Evolutionary conservation across 2,888 invertebrate species (phyloP).

Genomic region (Aphidius colemani): DNA sequence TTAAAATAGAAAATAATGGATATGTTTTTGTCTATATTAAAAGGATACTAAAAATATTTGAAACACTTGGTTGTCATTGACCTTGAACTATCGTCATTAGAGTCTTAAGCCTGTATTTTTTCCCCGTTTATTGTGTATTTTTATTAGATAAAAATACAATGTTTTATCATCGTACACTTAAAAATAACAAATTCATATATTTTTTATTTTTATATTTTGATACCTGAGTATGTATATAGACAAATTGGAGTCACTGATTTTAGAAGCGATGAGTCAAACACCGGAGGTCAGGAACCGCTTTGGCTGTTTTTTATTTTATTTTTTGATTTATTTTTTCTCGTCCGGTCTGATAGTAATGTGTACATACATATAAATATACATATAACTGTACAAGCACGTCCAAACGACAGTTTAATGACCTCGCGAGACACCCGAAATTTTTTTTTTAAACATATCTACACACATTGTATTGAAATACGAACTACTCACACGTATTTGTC

Average conservation of each 20-base stretch:
- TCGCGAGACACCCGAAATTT: constrained; percentile 29
- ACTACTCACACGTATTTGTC: background rate
- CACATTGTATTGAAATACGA: constrained; percentile 18
- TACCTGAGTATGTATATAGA: too few relatives aligned
- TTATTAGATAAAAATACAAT: too few relatives aligned
- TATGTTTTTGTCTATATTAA: too few relatives aligned
- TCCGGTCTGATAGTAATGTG: constrained; percentile 9
- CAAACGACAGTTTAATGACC: constrained; percentile 33
- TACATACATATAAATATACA: constrained; percentile 8
- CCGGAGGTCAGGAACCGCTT: constrained; percentile 9
- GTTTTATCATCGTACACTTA: too few relatives aligned
- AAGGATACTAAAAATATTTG: too few relatives aligned
- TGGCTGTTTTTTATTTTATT: background rate
- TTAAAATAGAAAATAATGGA: too few relatives aligned
- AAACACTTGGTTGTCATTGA: too few relatives aligned
- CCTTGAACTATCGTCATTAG: too few relatives aligned
- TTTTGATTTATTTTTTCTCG: background rate
- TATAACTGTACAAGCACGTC: constrained; percentile 26
- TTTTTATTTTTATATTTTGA: too few relatives aligned
- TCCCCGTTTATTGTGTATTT: too few relatives aligned
- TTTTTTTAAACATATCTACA: constrained; percentile 23
- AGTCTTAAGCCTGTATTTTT: too few relatives aligned
- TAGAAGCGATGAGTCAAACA: background rate
- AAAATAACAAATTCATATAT: too few relatives aligned
- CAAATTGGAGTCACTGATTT: background rate